phyloP scores from a whole-genome alignment of 2,888 invertebrate genomes.

The Phanerotoma sp. region DNA sequence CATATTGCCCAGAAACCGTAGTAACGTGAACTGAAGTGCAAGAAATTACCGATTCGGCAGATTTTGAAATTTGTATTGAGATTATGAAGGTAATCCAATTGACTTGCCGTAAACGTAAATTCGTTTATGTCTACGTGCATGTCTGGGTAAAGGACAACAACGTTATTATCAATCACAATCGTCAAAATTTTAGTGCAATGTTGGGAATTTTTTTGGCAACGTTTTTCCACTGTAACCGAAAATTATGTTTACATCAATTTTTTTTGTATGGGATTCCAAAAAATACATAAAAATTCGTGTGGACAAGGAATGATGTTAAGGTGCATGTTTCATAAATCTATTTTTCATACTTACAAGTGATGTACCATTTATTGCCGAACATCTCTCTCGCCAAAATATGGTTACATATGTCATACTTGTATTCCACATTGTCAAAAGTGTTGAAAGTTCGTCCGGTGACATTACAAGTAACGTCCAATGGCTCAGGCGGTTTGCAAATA shows the following conservation, averaged over 20 bases:
- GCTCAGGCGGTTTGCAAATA: constrained; percentile 66
- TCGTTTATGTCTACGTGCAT: constrained; percentile 48
- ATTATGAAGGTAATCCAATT: constrained; percentile 65
- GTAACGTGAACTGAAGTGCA: constrained; percentile 68
- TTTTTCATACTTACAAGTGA: constrained; percentile 63
- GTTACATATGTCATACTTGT: constrained; percentile 79
- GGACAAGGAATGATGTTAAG: too few species aligned
- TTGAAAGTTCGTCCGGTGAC: constrained; percentile 75
- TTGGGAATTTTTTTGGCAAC: constrained; percentile 62
- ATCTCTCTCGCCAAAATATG: constrained; percentile 74
- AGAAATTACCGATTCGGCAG: constrained; percentile 68
- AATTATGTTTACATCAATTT: background rate
- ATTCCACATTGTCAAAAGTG: constrained; percentile 78
- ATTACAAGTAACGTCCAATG: constrained; percentile 68
- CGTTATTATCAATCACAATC: constrained; percentile 69
- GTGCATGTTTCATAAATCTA: constrained; percentile 6
- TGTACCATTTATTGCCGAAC: constrained; percentile 68
- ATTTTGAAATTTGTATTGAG: constrained; percentile 65
- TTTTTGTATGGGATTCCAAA: too few species aligned
- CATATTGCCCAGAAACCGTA: constrained; percentile 76
- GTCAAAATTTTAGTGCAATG: constrained; percentile 68
- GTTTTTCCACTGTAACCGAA: constrained; percentile 63
- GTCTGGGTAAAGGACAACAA: constrained; percentile 47
- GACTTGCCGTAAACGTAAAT: constrained; percentile 55
- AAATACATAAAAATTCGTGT: too few species aligned